phyloP scores from a whole-genome alignment of 2,797 vertebrate genomes.

The Platyrinchus mystaceus region DNA sequence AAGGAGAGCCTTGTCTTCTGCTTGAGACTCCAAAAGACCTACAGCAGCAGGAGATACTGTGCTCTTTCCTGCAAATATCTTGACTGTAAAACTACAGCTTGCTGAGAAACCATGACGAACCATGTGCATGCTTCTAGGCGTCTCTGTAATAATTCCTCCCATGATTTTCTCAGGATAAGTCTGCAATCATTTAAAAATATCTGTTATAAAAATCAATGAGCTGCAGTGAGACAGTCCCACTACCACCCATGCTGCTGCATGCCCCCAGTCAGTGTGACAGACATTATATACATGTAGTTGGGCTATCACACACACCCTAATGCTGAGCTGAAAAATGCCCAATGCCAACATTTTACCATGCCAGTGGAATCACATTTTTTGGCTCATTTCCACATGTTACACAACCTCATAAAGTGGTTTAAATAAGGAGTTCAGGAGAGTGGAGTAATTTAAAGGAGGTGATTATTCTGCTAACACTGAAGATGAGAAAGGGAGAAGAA shows the following conservation, averaged over 20 bases:
- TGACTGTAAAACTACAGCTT: not conserved
- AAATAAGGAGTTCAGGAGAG: not conserved
- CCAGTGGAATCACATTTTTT: slow-evolving; percentile 23
- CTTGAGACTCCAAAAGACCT: not conserved
- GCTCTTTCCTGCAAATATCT: not conserved
- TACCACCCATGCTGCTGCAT: not conserved
- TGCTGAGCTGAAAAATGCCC: slow-evolving; percentile 18
- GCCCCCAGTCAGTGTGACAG: not conserved
- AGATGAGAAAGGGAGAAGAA: not conserved
- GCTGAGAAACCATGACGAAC: not conserved
- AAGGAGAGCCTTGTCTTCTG: not conserved
- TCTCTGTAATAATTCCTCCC: not conserved
- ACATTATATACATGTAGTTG: not conserved
- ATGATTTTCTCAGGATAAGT: not conserved
- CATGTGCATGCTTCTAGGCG: not conserved
- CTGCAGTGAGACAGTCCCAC: not conserved
- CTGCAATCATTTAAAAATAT: not conserved
- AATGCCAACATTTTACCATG: not conserved
- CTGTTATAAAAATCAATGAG: not conserved
- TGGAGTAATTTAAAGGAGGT: not conserved
- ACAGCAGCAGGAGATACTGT: not conserved
- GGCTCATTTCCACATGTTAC: not conserved
- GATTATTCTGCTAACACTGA: not conserved
- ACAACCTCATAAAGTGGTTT: not conserved
- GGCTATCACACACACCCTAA: not conserved